Evolutionary conservation across 1,140 invertebrate species (phyloP).

Genomic region (Nixonia krombeini): DNA sequence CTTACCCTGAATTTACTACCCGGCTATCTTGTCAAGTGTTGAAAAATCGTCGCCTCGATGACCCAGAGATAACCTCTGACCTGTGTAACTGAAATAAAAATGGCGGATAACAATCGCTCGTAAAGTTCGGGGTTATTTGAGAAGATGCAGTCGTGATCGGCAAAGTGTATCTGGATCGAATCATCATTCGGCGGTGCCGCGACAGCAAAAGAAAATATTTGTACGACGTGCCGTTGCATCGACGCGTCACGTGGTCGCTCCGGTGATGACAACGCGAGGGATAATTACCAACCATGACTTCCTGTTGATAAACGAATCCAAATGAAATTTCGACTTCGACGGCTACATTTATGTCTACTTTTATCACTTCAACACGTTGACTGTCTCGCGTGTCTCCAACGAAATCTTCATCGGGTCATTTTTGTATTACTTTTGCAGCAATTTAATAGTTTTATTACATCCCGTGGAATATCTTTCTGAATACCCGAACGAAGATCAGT

Average conservation of each 20-base stretch:
- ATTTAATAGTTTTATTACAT: too few species aligned
- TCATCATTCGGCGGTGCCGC: conserved; percentile 3
- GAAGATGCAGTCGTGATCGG: too few species aligned
- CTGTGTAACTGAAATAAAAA: background rate
- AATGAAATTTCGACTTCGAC: background rate
- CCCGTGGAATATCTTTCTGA: too few species aligned
- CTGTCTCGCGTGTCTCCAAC: too few species aligned
- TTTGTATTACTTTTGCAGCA: too few species aligned
- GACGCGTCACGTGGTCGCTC: background rate
- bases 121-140: too few species aligned
- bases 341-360: background rate
- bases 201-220: conserved; percentile 12
- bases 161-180: conserved; percentile 18
- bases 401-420: too few species aligned
- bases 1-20: too few species aligned
- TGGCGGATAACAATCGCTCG: background rate
- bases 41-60: background rate
- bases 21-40: background rate
- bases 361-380: too few species aligned
- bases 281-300: conserved; percentile 32
- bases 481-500: too few species aligned
- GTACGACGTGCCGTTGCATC: conserved; percentile 8
- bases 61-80: background rate
- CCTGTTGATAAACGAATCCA: conserved; percentile 23
- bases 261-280: conserved; percentile 14